These are phyloP conservation scores for Merodon equestris DNA, from an alignment of 2,888 invertebrate genomes.

Conservation along the genomic window DNA sequence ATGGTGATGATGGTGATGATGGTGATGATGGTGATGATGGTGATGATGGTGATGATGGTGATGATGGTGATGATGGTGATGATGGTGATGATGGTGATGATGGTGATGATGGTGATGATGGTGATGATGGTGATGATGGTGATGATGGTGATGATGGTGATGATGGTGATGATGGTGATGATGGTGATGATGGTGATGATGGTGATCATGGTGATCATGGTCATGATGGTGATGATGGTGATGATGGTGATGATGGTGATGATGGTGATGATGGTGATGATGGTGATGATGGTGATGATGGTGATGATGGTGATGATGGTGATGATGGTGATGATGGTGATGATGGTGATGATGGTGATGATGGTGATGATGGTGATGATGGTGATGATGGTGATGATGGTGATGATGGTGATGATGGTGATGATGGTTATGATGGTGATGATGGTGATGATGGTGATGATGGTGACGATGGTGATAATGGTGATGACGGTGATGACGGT, in stretches of 20 bases:
- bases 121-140: background rate
- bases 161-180: constrained; percentile 1
- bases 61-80: constrained; percentile 9
- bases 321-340: constrained; percentile 4
- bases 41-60: constrained; percentile 11
- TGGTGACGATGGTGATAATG: no score
- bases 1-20: constrained; percentile 6
- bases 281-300: constrained; percentile 5
- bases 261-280: constrained; percentile 5
- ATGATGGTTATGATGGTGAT: no score
- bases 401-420: constrained; percentile 5
- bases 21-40: constrained; percentile 9
- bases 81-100: constrained; percentile 11
- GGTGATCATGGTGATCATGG: no score
- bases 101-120: constrained; percentile 2
- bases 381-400: constrained; percentile 5
- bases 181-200: background rate
- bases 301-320: constrained; percentile 3
- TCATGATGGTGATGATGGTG: no score
- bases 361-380: constrained; percentile 5
- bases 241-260: constrained; percentile 3
- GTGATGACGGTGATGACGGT: background rate
- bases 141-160: constrained; percentile 1
- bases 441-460: no score
- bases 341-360: constrained; percentile 8